These are phyloP conservation scores for Rattus rattus DNA, from an alignment of 2,113 vertebrate species.

Conservation along the genomic window DNA sequence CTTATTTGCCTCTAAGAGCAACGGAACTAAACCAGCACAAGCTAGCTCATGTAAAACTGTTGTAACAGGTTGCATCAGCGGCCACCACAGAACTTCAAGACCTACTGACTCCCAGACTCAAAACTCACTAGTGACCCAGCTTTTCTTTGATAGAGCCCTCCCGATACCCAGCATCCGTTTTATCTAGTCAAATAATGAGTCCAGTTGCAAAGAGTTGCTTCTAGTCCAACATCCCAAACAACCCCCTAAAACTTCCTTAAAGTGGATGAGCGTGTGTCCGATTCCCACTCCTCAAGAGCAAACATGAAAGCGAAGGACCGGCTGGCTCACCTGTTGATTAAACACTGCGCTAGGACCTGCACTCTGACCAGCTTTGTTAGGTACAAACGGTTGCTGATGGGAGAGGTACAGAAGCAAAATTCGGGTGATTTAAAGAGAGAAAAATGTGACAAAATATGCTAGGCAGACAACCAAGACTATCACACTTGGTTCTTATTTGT, in stretches of 20 bases:
- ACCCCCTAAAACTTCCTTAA: neutral
- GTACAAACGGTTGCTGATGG: neutral
- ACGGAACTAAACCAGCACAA: neutral
- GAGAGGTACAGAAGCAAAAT: neutral
- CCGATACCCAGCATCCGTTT: neutral
- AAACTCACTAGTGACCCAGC: neutral
- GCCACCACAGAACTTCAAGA: neutral
- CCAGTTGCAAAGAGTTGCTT: neutral
- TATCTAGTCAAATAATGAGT: neutral
- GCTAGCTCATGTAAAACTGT: neutral
- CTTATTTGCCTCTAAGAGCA: constrained; percentile 24
- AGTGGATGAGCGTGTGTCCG: neutral
- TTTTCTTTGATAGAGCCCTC: constrained; percentile 19
- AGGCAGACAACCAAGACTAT: neutral
- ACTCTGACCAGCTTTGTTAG: neutral
- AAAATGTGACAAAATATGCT: constrained; percentile 18
- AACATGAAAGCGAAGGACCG: neutral
- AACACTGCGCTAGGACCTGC: neutral
- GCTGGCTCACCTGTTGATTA: neutral
- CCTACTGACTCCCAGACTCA: neutral
- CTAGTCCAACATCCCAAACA: neutral
- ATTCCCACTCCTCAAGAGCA: neutral
- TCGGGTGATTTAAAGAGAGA: constrained; percentile 48
- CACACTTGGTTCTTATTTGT: neutral
- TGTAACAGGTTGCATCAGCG: neutral